Percentiles rank a stretch among this genome's conserved stretches.
Conservation (phyloP, 2,797 vertebrate species). For the Sarcophilus harrisii region DNA sequence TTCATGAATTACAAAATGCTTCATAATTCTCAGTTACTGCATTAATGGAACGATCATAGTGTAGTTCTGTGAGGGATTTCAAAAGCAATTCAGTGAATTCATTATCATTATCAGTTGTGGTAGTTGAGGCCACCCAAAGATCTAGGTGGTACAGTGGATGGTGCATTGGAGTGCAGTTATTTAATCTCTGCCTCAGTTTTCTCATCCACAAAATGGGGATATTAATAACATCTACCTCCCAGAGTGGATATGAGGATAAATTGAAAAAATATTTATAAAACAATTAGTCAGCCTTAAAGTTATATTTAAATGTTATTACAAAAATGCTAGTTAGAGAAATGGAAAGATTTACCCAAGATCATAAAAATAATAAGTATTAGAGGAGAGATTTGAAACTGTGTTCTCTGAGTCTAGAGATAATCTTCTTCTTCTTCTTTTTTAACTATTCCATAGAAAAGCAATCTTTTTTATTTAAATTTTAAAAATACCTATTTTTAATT, state of each 20-base stretch:
- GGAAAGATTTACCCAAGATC: background rate
- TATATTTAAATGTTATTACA: background rate
- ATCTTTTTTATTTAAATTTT: background rate
- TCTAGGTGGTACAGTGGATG: background rate
- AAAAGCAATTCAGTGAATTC: background rate
- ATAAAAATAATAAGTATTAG: background rate
- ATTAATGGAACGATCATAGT: background rate
- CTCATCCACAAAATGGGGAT: background rate
- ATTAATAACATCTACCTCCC: background rate
- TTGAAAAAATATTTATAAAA: background rate
- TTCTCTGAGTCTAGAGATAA: background rate
- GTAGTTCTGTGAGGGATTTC: background rate
- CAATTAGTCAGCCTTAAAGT: background rate
- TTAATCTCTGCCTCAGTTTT: background rate
- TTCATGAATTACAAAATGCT: background rate
- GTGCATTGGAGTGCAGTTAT: background rate
- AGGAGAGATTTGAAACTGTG: background rate
- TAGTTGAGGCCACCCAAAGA: background rate
- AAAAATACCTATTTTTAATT: background rate
- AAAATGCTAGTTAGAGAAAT: background rate
- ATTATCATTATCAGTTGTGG: background rate
- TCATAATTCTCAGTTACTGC: background rate
- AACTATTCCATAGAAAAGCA: background rate
- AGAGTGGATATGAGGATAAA: background rate
- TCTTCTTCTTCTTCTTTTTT: background rate